These are phyloP conservation scores for Chaunax sp. DNA, from an alignment of 2,797 vertebrate genomes.

Conservation along the genomic window DNA sequence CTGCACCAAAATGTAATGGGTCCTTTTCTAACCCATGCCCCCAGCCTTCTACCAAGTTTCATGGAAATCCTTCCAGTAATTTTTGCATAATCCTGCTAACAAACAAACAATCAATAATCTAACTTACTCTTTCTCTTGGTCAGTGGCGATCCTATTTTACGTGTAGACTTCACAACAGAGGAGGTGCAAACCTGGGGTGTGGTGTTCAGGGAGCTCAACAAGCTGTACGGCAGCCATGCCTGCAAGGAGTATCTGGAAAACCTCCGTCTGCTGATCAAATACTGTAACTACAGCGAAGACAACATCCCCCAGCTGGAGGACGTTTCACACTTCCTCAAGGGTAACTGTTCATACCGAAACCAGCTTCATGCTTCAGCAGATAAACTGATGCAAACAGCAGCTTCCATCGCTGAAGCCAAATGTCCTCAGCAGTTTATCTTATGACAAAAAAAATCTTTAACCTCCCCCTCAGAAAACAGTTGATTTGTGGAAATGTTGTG, in stretches of 20 bases:
- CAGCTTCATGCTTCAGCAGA: not conserved
- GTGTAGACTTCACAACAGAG: slow-evolving; percentile 90
- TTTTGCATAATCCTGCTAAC: too few relatives aligned
- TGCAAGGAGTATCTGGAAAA: slow-evolving; percentile 94
- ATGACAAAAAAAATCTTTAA: too few relatives aligned
- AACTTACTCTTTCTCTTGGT: not conserved
- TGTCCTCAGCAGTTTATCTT: too few relatives aligned
- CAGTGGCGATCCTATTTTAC: slow-evolving; percentile 90
- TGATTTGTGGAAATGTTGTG: too few relatives aligned
- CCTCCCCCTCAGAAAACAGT: not conserved
- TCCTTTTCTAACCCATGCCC: too few relatives aligned
- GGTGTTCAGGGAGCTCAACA: slow-evolving; percentile 91
- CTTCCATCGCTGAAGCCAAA: too few relatives aligned
- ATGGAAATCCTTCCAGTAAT: too few relatives aligned
- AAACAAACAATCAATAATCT: too few relatives aligned
- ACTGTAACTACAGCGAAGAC: slow-evolving; percentile 92
- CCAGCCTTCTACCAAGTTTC: too few relatives aligned
- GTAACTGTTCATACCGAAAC: slow-evolving; percentile 60
- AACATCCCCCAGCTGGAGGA: slow-evolving; percentile 96
- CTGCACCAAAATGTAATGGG: too few relatives aligned
- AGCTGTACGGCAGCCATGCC: slow-evolving; percentile 91
- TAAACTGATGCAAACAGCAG: too few relatives aligned
- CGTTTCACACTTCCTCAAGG: slow-evolving; percentile 91
- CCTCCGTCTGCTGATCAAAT: slow-evolving; percentile 89
- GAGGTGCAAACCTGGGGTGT: slow-evolving; percentile 93